phyloP scores from a whole-genome alignment of 2,113 vertebrate genomes.

The Nycticorax nycticorax region DNA sequence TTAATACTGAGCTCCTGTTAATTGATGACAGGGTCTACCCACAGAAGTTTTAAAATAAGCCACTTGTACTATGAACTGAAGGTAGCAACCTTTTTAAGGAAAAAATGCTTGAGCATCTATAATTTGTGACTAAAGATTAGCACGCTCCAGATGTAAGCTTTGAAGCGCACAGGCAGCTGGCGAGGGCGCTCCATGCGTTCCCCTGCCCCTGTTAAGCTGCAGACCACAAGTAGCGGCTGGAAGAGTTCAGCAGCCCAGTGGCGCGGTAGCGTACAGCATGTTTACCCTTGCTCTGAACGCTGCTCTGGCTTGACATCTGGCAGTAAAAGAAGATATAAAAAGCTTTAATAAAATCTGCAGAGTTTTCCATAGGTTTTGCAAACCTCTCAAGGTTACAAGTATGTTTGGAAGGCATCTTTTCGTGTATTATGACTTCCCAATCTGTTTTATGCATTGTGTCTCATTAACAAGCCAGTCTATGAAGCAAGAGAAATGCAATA shows the following conservation, averaged over 20 bases:
- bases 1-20: not conserved
- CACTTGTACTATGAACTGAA: not conserved
- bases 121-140: not conserved
- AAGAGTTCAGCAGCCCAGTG: not conserved
- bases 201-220: not conserved
- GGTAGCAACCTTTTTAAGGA: not conserved
- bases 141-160: not conserved
- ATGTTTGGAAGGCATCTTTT: not conserved
- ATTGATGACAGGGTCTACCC: not conserved
- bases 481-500: not conserved
- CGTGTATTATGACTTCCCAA: not conserved
- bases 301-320: not conserved
- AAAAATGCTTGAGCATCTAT: not conserved
- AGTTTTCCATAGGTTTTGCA: not conserved
- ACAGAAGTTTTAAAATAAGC: not conserved
- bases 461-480: not conserved
- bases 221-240: not conserved
- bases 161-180: not conserved
- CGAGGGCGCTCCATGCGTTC: fast-evolving
- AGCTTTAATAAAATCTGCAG: not conserved
- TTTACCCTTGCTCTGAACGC: not conserved
- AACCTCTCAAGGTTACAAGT: not conserved
- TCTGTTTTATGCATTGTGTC: not conserved
- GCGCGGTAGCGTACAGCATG: fast-evolving
- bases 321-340: not conserved